These are phyloP conservation scores for Microtus californicus DNA, from an alignment of 2,797 vertebrate species.

Conservation along the genomic window DNA sequence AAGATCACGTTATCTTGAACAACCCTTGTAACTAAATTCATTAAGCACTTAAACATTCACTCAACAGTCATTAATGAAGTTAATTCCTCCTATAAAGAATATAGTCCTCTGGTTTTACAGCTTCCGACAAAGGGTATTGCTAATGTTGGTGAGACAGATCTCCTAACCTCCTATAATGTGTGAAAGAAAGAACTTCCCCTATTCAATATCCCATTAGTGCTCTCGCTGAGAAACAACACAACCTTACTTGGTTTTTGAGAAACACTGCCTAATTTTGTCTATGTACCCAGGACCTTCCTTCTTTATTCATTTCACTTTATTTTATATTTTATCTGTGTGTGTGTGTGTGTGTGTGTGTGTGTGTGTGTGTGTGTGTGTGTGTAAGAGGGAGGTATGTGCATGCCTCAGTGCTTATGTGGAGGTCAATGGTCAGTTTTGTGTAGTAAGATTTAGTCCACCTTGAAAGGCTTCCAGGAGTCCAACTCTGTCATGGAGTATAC, in stretches of 20 bases:
- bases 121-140: background rate
- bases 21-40: background rate
- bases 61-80: background rate
- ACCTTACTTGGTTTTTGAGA: background rate
- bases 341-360: background rate
- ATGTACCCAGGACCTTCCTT: background rate
- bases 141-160: background rate
- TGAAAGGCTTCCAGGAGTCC: background rate
- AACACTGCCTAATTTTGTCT: background rate
- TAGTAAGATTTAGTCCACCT: background rate
- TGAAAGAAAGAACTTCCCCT: background rate
- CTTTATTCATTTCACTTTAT: background rate
- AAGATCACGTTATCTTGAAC: constrained; percentile 19
- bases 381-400: too few relatives aligned
- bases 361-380: background rate
- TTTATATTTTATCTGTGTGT: too few relatives aligned
- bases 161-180: background rate
- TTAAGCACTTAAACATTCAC: background rate
- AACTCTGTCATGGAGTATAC: too few relatives aligned
- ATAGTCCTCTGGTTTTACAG: background rate
- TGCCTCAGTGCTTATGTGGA: background rate
- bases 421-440: background rate
- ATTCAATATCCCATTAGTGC: background rate
- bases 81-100: background rate
- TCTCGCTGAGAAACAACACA: background rate